Percentiles rank a stretch among this genome's conserved stretches.
Evolutionary conservation across 2,797 vertebrate genomes (phyloP).

Genomic region (Ptychobarbus kaznakovi): DNA sequence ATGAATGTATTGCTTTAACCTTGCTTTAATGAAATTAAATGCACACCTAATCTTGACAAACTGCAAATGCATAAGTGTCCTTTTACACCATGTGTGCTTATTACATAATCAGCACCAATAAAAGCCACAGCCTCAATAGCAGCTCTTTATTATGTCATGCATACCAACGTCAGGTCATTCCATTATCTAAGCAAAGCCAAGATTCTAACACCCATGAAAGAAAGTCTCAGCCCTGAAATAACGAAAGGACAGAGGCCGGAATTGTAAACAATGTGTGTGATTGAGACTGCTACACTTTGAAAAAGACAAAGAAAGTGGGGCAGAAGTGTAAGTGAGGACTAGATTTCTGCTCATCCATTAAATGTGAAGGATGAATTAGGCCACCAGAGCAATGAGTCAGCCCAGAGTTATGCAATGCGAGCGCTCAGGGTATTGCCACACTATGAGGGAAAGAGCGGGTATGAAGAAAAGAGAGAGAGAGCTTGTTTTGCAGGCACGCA

Average conservation of each 20-base stretch:
- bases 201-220: constrained; percentile 6
- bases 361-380: constrained; percentile 45
- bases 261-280: background rate
- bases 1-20: too few species aligned
- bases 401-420: constrained; percentile 43
- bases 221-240: background rate
- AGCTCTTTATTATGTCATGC: constrained; percentile 29
- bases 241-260: background rate
- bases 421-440: constrained; percentile 33
- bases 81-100: background rate
- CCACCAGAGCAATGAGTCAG: constrained; percentile 54
- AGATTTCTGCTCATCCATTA: constrained; percentile 44
- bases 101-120: constrained; percentile 27
- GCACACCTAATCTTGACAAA: background rate
- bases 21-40: background rate
- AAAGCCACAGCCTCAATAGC: constrained; percentile 24
- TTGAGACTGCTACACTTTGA: background rate
- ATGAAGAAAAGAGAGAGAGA: background rate
- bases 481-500: constrained; percentile 26
- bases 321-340: constrained; percentile 33
- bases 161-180: background rate
- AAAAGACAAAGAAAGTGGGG: constrained; percentile 41
- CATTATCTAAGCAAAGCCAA: constrained; percentile 15
- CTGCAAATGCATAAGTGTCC: constrained; percentile 9
- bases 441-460: constrained; percentile 10